phyloP scores from a whole-genome alignment of 2,888 invertebrate species.

The Cataglyphis rosenhaueri region DNA sequence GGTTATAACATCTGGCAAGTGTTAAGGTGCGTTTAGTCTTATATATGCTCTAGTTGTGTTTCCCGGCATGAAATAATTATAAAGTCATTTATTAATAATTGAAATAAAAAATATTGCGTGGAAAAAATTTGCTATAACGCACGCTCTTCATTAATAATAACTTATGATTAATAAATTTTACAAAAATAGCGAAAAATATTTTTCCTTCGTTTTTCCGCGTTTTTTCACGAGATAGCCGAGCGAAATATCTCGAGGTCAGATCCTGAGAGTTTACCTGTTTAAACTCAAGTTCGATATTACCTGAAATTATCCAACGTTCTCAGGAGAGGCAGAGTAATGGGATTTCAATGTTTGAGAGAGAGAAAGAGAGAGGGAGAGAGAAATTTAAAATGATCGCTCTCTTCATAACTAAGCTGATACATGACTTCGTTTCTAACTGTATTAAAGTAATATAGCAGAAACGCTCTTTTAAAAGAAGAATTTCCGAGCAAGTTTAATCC shows the following conservation, averaged over 20 bases:
- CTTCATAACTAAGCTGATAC: constrained; percentile 4
- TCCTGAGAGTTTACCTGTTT: neutral
- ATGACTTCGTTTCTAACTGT: neutral
- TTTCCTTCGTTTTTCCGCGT: neutral
- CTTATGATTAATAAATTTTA: neutral
- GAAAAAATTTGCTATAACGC: neutral
- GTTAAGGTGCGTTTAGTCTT: constrained; percentile 35
- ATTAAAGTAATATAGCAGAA: constrained; percentile 18
- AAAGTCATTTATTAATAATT: neutral
- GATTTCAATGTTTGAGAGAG: neutral
- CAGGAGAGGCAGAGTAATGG: neutral
- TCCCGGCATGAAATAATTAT: neutral
- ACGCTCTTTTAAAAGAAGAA: neutral
- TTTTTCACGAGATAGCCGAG: neutral
- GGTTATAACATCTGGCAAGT: constrained; percentile 55
- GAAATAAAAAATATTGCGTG: neutral
- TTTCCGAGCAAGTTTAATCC: neutral
- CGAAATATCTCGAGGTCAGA: neutral
- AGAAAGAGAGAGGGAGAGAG: too few species aligned
- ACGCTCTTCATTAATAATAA: constrained; percentile 2
- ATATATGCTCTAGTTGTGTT: neutral
- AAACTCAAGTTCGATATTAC: neutral
- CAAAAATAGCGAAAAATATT: neutral
- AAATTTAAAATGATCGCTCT: neutral
- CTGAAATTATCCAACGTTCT: neutral